Conservation (phyloP, 2,113 vertebrate genomes). For the Strix uralensis region DNA sequence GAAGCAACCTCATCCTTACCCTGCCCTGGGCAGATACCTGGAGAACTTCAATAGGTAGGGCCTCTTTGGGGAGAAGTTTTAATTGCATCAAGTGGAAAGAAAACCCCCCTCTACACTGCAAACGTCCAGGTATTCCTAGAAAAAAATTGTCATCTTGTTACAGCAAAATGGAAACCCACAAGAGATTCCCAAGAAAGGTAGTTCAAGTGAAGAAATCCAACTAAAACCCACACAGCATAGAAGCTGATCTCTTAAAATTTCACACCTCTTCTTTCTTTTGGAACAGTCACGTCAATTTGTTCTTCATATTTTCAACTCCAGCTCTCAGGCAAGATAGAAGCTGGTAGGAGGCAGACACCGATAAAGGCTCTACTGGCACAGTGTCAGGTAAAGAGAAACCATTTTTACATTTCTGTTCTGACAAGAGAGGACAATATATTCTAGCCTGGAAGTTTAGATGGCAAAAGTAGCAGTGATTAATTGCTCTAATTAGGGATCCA, state of each 20-base stretch:
- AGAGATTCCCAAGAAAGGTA: background rate
- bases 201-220: background rate
- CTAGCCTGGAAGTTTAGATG: slow-evolving; percentile 28
- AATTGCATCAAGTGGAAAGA: background rate
- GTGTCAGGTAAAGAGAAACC: slow-evolving; percentile 32
- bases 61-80: background rate
- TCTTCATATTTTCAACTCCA: slow-evolving; percentile 26
- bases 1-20: background rate
- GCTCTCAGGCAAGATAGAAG: slow-evolving; percentile 9
- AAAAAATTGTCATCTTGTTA: background rate
- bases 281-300: background rate
- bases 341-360: slow-evolving; percentile 45
- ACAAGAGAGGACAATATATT: slow-evolving; percentile 48
- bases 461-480: slow-evolving; percentile 60
- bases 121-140: background rate
- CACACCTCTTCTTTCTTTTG: slow-evolving; percentile 20
- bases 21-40: background rate
- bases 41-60: background rate
- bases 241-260: slow-evolving; percentile 8
- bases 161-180: background rate
- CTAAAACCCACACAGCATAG: background rate
- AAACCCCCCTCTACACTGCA: background rate
- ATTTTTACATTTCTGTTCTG: slow-evolving; percentile 50
- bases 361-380: slow-evolving; percentile 38
- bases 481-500: slow-evolving; percentile 57